A percentile compares a stretch with the other conserved stretches of the same genome.
phyloP scores from a whole-genome alignment of 2,113 vertebrate species.

The Pedetes capensis region DNA sequence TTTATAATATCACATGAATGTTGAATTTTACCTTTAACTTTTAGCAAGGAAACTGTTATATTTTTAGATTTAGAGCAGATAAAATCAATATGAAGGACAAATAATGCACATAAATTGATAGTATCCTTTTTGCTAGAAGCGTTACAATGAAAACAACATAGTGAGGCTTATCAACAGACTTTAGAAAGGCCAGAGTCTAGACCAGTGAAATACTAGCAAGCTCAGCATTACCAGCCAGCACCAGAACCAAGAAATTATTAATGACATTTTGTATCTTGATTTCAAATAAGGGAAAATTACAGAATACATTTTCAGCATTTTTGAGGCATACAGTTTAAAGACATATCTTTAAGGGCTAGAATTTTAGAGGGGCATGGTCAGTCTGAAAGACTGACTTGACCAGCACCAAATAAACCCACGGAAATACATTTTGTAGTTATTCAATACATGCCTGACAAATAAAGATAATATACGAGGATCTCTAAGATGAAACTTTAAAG shows the following conservation, averaged over 20 bases:
- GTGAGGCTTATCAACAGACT: not conserved
- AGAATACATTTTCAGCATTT: not conserved
- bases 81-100: not conserved
- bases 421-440: not conserved
- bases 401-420: not conserved
- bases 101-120: not conserved
- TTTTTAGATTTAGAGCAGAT: not conserved
- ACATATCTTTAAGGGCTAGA: not conserved
- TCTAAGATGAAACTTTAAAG: not conserved
- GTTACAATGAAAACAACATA: not conserved
- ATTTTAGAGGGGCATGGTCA: not conserved
- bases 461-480: not conserved
- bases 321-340: not conserved
- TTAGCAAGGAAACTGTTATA: not conserved
- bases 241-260: not conserved
- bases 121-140: slow-evolving; percentile 5
- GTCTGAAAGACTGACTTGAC: not conserved
- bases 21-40: not conserved
- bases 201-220: not conserved
- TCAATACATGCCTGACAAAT: not conserved
- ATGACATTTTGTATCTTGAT: not conserved
- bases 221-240: not conserved
- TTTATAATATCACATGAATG: not conserved
- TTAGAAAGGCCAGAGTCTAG: not conserved
- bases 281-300: not conserved